These are phyloP conservation scores for Drosophila buzzatii DNA, from an alignment of 2,888 invertebrate species.

Conservation along the genomic window DNA sequence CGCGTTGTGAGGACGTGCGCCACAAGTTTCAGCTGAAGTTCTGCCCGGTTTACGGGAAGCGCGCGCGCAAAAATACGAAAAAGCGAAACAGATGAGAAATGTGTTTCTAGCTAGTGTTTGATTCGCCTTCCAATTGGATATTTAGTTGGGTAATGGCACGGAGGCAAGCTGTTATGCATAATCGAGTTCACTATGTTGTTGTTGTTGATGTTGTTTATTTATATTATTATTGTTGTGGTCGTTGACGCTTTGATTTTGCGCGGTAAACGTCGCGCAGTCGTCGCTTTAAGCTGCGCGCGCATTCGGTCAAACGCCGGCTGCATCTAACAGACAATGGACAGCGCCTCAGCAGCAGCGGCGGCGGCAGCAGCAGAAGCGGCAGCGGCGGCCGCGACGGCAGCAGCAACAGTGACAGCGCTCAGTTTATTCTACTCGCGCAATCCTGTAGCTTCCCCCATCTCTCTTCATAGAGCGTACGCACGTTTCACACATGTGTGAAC, in stretches of 20 bases:
- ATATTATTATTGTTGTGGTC: conserved; percentile 20
- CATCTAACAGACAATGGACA: conserved; percentile 46
- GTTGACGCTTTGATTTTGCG: conserved; percentile 34
- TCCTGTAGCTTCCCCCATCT: background rate
- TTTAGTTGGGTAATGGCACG: conserved; percentile 19
- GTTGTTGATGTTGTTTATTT: conserved; percentile 1
- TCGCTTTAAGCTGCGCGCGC: conserved; percentile 64
- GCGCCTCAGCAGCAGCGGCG: conserved; percentile 1
- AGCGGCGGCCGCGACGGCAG: background rate
- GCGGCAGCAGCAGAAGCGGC: background rate
- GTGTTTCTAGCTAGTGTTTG: conserved; percentile 6
- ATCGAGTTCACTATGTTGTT: conserved; percentile 16
- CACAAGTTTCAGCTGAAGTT: conserved; percentile 48
- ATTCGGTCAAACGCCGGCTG: conserved; percentile 48
- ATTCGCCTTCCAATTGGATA: conserved; percentile 9
- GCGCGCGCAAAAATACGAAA: conserved; percentile 33
- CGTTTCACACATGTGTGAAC: conserved; percentile 42
- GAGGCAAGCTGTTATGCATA: background rate
- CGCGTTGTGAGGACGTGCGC: conserved; percentile 85
- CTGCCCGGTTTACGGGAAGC: conserved; percentile 18
- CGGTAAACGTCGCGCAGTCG: conserved; percentile 45
- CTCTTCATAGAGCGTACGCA: conserved; percentile 9
- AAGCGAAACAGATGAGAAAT: conserved; percentile 9
- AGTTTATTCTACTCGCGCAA: background rate
- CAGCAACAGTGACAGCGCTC: background rate